phyloP scores from a whole-genome alignment of 2,113 vertebrate species.

The Chionodraco myersi region DNA sequence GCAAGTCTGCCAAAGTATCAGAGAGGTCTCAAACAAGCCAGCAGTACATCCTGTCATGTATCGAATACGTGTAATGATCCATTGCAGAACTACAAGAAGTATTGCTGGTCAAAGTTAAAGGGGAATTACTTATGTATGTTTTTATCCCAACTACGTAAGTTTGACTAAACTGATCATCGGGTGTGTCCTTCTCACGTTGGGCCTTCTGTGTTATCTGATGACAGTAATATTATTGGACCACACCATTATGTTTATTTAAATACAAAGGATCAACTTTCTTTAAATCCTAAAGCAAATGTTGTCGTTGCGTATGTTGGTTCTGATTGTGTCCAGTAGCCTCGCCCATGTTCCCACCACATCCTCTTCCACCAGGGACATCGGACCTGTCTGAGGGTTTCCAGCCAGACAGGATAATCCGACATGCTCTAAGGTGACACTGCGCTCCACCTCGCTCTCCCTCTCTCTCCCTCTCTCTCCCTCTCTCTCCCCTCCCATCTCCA shows the following conservation, averaged over 20 bases:
- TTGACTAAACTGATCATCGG: background rate
- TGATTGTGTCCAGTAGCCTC: constrained; percentile 33
- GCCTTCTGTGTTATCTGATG: background rate
- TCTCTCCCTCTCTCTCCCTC: too few species aligned
- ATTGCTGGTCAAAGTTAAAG: background rate
- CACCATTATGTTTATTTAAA: background rate
- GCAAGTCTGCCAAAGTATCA: background rate
- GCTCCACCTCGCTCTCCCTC: constrained; percentile 29
- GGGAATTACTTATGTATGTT: background rate
- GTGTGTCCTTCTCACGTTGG: background rate
- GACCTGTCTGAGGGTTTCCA: constrained; percentile 73
- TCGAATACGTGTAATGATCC: background rate
- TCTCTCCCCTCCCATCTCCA: constrained; percentile 60
- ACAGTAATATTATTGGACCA: background rate
- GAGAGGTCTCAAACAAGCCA: background rate
- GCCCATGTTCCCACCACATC: constrained; percentile 70
- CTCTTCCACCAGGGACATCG: constrained; percentile 68
- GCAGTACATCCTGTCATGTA: background rate
- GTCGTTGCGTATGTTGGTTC: constrained; percentile 9
- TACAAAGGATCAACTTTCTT: background rate
- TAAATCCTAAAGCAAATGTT: background rate
- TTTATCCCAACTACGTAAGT: background rate
- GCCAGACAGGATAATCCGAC: constrained; percentile 77
- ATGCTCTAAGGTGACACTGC: constrained; percentile 68
- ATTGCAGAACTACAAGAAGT: background rate